Conservation (phyloP, 2,888 invertebrate species). For the Dinocampus coccinellae region DNA sequence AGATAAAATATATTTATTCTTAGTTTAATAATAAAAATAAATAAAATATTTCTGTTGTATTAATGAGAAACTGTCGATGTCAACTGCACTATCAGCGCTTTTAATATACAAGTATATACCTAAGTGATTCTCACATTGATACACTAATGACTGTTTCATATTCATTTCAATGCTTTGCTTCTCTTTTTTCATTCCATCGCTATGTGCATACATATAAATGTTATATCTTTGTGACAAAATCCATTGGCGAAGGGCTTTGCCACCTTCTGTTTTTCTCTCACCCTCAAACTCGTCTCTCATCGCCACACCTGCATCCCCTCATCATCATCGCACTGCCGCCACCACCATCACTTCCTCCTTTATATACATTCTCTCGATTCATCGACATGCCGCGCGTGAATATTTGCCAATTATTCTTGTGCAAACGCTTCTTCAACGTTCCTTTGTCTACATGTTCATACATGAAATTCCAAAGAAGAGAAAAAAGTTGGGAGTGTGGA, state of each 20-base stretch:
- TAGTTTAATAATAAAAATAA: background rate
- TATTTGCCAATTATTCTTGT: slow-evolving; percentile 8
- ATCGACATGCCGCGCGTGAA: slow-evolving; percentile 7
- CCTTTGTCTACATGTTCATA: background rate
- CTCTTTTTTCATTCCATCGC: background rate
- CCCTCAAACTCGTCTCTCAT: too few relatives aligned
- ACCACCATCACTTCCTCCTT: background rate
- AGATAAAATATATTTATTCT: background rate
- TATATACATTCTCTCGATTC: background rate
- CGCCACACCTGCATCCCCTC: too few relatives aligned
- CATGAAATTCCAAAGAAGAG: background rate
- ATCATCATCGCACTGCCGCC: too few relatives aligned
- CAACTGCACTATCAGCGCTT: slow-evolving; percentile 43
- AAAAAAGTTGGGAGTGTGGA: background rate
- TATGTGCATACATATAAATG: background rate
- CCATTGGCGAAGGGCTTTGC: background rate
- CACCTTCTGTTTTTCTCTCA: background rate
- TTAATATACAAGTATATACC: slow-evolving; percentile 30
- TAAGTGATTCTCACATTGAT: slow-evolving; percentile 56
- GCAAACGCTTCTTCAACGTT: background rate
- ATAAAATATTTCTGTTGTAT: background rate
- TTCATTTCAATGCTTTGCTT: slow-evolving; percentile 47
- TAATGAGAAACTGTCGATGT: slow-evolving; percentile 52
- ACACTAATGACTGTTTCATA: slow-evolving; percentile 58
- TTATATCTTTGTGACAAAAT: background rate